Evolutionary conservation across 2,113 vertebrate genomes (phyloP), one percentile per base, ranked within the genome.

Genomic region (Apistogramma diplotaenia): DNA sequence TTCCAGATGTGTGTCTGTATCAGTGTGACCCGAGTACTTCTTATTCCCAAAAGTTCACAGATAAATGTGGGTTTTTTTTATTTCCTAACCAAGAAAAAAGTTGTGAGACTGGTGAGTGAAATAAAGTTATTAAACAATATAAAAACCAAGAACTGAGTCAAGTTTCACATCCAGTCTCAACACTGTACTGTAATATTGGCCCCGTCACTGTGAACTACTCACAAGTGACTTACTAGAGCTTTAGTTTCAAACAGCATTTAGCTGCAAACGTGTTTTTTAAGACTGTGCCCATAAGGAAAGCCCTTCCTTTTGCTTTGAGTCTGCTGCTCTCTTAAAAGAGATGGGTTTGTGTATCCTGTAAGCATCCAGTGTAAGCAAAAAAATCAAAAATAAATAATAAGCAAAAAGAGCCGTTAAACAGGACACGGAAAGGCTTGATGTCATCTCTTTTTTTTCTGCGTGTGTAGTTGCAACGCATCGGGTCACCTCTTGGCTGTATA

Each of bases 401-500:
- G 43, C 25, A 46, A 23, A 67, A 67, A 67, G 43, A 46, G 40
- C 62, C 10, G 37, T 9, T 25, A 35, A 2, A 35, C 33, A 35
- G 33, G 8, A 10, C 58, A 78, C 6, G 23, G 18, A 29, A 49
- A 53, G 46, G 21, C 40, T 61, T 23, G 25, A 67, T 78, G 49
- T 72, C 90, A 88, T 77, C 73, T 51, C 46, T 74, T 19, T 84
- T 27, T 25, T 37, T 43, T 19, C 31, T 61, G 59, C 31, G 27
- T 23, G 76, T 43, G 77, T 29, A 18, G 31, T 61, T 88, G 85
- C 86, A 82, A 65, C 86, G 83, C 86, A 83, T 73, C 79, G 79
- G 90, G 87, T 91, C 89, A 86, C 85, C 83, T 89, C 87, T 77
- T 80, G 86, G 85, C 70, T 89, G 54, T 60, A 35, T 35, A 46